Evolutionary conservation across 2,113 vertebrate genomes (phyloP).

Genomic region (Lamprotornis superbus): DNA sequence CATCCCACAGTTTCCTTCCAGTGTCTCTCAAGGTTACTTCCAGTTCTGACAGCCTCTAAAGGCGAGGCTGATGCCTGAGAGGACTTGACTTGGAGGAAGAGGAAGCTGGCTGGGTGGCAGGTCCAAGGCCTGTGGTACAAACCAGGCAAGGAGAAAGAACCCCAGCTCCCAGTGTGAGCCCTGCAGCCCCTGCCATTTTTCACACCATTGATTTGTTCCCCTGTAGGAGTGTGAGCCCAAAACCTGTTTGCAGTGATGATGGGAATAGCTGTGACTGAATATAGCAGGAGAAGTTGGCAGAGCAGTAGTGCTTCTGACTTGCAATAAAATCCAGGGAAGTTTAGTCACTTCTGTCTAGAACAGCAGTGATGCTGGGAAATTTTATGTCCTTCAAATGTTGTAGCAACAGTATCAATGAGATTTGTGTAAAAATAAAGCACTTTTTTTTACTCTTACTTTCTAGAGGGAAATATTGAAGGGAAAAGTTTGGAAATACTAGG

Average conservation of each 20-base stretch:
- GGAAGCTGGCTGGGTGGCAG: neutral
- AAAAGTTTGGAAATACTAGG: neutral
- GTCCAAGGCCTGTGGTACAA: too few species aligned
- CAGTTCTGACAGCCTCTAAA: neutral
- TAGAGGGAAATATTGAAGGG: neutral
- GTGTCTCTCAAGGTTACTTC: neutral
- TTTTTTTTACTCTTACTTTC: neutral
- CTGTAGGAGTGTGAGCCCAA: neutral
- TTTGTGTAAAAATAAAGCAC: neutral
- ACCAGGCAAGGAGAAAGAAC: neutral
- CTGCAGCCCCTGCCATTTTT: neutral
- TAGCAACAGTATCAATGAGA: neutral
- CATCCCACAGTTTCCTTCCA: rapidly evolving
- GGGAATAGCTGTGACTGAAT: neutral
- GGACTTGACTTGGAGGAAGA: neutral
- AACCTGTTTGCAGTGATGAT: neutral
- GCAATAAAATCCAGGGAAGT: neutral
- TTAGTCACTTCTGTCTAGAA: neutral
- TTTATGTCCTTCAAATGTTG: neutral
- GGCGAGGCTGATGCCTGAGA: neutral
- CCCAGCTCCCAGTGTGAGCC: neutral
- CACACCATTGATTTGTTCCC: neutral
- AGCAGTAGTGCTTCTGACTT: neutral
- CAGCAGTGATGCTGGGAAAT: rapidly evolving
- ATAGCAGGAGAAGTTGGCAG: neutral